Base-by-base conservation (phyloP, 92 coral and sea anemone genomes). In the Epizoanthus ramosus region DNA sequence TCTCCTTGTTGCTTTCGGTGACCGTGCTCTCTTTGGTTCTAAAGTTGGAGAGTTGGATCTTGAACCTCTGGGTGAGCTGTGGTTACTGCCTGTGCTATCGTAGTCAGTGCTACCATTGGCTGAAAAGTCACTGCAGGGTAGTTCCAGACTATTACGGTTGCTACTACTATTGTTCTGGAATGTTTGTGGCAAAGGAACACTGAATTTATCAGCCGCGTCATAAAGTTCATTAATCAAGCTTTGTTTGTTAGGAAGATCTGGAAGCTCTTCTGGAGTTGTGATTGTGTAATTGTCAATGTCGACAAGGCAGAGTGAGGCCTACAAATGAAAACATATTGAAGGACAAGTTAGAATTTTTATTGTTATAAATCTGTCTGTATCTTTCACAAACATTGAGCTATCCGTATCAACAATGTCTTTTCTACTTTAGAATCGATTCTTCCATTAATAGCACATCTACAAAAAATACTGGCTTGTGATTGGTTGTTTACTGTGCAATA, bases 221-320 rank as follows among this genome's bases (percentile, higher is more conserved):
- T 74, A 79, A 17, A 96, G 95, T 84, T 96, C 99, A 33, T 94
- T 82, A 37, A 90, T 80, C 39, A 96, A 83, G 68, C 94, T 95
- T 53, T 93, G 93, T 35, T 84, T 90, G 90, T 96, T 88, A 14
- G 99, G 99, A 19, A 96, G 91, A n/a, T 91, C 96, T 9, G 99
- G 99, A 2, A 94, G 84, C 57, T 96, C 99, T 71, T 96, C 99
- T 73, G 99, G 99, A 8, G 88, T 85, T 7, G 93, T 89, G 8
- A 96, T 90, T 23, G 69, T 86, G 50, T 92, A 84, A 72, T 86
- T 90, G 16, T 96, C 98, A 68, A 96, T 90, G 79, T 96, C 96
- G 60, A 96, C 88, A 53, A 92, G 83, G 81, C 99, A 96, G 19
- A 96, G 88, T 5, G 99, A 96, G 24, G 99, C 98, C 99, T 96